phyloP scores from a whole-genome alignment of 1,140 invertebrate genomes.

The Drosophila gunungcola region DNA sequence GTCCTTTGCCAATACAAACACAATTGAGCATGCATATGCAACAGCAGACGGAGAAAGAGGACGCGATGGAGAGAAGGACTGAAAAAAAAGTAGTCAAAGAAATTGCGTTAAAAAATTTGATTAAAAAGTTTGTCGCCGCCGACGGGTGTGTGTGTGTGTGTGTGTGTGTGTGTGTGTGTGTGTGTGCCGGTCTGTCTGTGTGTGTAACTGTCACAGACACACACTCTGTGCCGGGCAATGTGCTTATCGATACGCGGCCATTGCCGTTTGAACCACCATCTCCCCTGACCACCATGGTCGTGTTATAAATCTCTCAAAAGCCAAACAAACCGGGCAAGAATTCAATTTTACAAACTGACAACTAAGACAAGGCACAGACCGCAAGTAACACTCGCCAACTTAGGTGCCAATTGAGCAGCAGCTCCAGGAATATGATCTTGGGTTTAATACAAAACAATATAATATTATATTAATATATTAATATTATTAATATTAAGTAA shows the following conservation, averaged over 20 bases:
- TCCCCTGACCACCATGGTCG: slow-evolving; percentile 8
- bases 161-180: slow-evolving; percentile 24
- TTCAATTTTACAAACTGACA: slow-evolving; percentile 78
- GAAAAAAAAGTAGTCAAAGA: slow-evolving; percentile 65
- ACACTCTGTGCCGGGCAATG: slow-evolving; percentile 56
- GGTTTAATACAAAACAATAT: too few species aligned
- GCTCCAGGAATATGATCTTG: too few species aligned
- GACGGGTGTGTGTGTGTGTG: slow-evolving; percentile 38
- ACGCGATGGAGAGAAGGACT: slow-evolving; percentile 6
- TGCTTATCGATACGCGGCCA: slow-evolving; percentile 78
- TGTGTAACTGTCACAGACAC: slow-evolving; percentile 66
- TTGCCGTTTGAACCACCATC: slow-evolving; percentile 35
- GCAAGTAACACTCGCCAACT: slow-evolving; percentile 25
- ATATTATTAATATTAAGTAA: too few species aligned
- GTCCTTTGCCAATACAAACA: slow-evolving; percentile 83
- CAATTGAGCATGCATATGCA: slow-evolving; percentile 83
- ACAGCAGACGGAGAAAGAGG: slow-evolving; percentile 40
- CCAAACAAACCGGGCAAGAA: slow-evolving; percentile 70
- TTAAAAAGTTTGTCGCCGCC: slow-evolving; percentile 81
- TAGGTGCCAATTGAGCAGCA: slow-evolving; percentile 20
- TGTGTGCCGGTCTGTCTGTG: slow-evolving; percentile 17
- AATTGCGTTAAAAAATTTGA: slow-evolving; percentile 79
- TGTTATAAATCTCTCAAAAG: slow-evolving; percentile 81
- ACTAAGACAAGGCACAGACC: slow-evolving; percentile 60
- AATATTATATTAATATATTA: too few species aligned